Evolutionary conservation across 2,888 invertebrate species (phyloP), one percentile per base, ranked within the genome.

Genomic region (Acronicta leporina): DNA sequence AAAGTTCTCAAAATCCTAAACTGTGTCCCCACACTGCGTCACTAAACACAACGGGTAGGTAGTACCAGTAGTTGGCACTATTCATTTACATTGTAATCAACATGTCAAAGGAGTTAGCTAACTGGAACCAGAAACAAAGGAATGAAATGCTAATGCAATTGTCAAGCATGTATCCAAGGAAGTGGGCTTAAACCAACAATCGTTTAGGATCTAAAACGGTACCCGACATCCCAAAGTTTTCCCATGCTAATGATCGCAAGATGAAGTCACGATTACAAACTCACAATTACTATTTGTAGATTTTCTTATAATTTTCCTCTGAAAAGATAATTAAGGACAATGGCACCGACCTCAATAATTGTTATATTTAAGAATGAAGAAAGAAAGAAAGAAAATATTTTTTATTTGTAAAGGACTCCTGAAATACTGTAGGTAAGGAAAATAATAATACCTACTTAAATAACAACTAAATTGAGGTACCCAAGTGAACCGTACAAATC

Each of bases 51-150:
- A 38, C 38, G n/a, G n/a, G 38, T 60, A 65, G 58, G 63, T 68
- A 48, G 56, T 54, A 66, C 72, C n/a, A 38, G 38, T 60, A 65
- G 58, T 65, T 68, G 50, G 56, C 56, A 66, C 72, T 66, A 72
- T 74, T 71, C 66, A 76, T 74, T 76, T 77, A 74, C 74, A 74
- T 74, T 46, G 65, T 76, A 74, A 74, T 77, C 77, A 76, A 63
- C 68, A 64, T 77, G 74, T 77, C 74, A 76, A 76, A 76, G 77
- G 77, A 74, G 61, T 55, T 63, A 68, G 63, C 67, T 56, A 33
- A 53, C 57, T 72, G 52, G 64, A 63, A 72, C 71, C 53, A 68
- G 74, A 77, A 77, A 77, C 74, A 72, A 76, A 77, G 66, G 65
- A 77, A 77, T 74, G 77, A 76, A 77, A 76, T 77, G 74, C 68